Conservation (phyloP, 2,888 invertebrate species). For the Melolontha melolontha region DNA sequence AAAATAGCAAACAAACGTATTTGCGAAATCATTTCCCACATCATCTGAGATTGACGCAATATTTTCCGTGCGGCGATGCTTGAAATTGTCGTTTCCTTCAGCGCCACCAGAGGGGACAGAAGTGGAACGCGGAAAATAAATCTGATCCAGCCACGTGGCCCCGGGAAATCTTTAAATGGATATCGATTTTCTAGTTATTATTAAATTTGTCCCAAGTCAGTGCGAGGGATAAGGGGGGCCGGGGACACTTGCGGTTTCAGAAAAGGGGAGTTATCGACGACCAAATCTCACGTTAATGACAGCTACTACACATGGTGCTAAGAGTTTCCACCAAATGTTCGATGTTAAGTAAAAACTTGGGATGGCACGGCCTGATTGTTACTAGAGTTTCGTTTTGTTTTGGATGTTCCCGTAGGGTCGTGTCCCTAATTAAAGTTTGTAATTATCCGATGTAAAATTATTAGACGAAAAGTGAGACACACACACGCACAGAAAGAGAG, state of each 20-base stretch:
- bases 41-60: conserved; percentile 26
- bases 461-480: too few species aligned
- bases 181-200: conserved; percentile 34
- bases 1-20: conserved; percentile 12
- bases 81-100: conserved; percentile 28
- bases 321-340: too few species aligned
- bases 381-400: too few species aligned
- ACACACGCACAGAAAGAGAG: too few species aligned
- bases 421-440: too few species aligned
- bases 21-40: conserved; percentile 13
- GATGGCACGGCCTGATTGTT: too few species aligned
- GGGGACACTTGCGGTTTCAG: background rate
- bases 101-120: background rate
- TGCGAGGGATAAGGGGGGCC: background rate
- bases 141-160: conserved; percentile 11
- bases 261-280: too few species aligned
- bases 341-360: too few species aligned
- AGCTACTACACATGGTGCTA: too few species aligned
- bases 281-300: too few species aligned
- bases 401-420: too few species aligned
- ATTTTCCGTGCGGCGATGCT: conserved; percentile 20
- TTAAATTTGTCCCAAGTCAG: conserved; percentile 16
- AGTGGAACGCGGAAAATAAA: conserved; percentile 15
- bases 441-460: too few species aligned
- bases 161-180: conserved; percentile 29